These are phyloP conservation scores for Isoperla grammatica DNA, from an alignment of 2,888 invertebrate genomes.

Conservation along the genomic window DNA sequence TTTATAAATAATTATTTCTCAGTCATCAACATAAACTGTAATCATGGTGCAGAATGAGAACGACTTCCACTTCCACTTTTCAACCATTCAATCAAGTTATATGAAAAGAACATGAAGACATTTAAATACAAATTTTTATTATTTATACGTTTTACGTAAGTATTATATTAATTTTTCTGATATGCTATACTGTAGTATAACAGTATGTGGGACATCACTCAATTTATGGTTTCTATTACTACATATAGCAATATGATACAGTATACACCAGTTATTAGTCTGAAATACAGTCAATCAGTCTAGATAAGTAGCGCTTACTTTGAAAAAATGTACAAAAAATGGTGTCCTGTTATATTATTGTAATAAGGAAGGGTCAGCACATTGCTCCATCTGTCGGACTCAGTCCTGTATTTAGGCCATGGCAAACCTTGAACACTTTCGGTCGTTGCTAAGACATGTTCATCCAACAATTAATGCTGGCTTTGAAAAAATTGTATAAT, in stretches of 20 bases:
- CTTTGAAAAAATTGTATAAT: slow-evolving; percentile 17
- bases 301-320: too few relatives aligned
- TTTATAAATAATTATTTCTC: too few relatives aligned
- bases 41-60: too few relatives aligned
- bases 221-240: not conserved
- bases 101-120: too few relatives aligned
- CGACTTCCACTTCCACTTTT: too few relatives aligned
- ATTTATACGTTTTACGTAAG: too few relatives aligned
- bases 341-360: slow-evolving; percentile 16
- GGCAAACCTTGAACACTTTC: slow-evolving; percentile 27
- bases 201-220: not conserved
- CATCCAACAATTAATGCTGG: slow-evolving; percentile 15
- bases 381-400: slow-evolving; percentile 4
- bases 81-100: too few relatives aligned
- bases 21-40: too few relatives aligned
- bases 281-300: too few relatives aligned
- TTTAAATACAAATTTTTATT: too few relatives aligned
- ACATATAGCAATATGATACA: not conserved
- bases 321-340: slow-evolving; percentile 13
- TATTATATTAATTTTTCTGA: not conserved
- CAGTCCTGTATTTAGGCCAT: slow-evolving; percentile 24
- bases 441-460: slow-evolving; percentile 25
- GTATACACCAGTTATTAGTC: too few relatives aligned
- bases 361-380: slow-evolving; percentile 12
- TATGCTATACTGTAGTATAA: not conserved